These are phyloP conservation scores for Melanotaenia duboulayi DNA, from an alignment of 2,113 vertebrate species.

Conservation along the genomic window DNA sequence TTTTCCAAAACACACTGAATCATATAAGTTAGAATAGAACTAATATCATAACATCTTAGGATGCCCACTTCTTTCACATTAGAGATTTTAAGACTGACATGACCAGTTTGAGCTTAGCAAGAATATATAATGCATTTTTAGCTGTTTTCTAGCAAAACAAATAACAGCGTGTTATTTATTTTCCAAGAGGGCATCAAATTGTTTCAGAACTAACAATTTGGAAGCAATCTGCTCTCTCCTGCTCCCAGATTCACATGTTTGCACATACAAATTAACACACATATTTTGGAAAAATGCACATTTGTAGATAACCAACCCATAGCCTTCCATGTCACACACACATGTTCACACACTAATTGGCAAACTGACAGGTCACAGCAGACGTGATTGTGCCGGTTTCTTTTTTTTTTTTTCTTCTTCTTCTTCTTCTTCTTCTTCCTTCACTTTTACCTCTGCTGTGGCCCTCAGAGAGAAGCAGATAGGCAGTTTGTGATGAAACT, in stretches of 20 bases:
- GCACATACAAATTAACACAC: conserved; percentile 8
- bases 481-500: conserved; percentile 79
- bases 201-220: too few species aligned
- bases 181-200: neutral
- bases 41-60: neutral
- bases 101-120: conserved; percentile 4
- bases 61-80: too few species aligned
- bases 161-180: neutral
- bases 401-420: neutral
- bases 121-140: too few species aligned
- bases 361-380: conserved; percentile 43
- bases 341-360: conserved; percentile 41
- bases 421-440: neutral
- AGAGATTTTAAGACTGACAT: neutral
- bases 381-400: conserved; percentile 34
- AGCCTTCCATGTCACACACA: neutral
- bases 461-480: conserved; percentile 60
- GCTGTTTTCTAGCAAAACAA: too few species aligned
- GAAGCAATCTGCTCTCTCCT: neutral
- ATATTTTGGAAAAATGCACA: neutral
- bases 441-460: conserved; percentile 24
- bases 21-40: neutral
- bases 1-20: neutral
- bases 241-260: neutral
- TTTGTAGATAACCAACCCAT: neutral